phyloP scores from a whole-genome alignment of 2,113 vertebrate genomes.

The Corvus moneduloides region DNA sequence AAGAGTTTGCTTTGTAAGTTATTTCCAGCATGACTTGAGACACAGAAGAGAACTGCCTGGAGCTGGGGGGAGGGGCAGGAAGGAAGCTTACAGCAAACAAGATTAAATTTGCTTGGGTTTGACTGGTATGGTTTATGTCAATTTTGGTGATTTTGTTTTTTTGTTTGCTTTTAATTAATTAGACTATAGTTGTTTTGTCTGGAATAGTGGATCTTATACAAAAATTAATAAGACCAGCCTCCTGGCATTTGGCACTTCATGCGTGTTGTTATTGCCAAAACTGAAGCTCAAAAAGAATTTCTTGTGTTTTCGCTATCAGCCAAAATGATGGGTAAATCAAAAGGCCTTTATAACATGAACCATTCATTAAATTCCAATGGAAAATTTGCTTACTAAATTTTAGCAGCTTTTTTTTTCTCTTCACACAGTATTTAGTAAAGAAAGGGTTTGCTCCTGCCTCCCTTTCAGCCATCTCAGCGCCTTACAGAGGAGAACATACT shows the following conservation, averaged over 20 bases:
- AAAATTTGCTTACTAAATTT: conserved; percentile 48
- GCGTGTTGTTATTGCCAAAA: not conserved
- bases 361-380: conserved; percentile 58
- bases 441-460: not conserved
- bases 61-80: not conserved
- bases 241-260: not conserved
- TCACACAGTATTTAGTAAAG: conserved; percentile 38
- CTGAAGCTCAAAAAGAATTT: not conserved
- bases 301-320: not conserved
- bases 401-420: not conserved
- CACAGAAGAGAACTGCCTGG: not conserved
- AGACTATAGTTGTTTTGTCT: not conserved
- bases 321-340: not conserved
- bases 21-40: not conserved
- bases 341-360: conserved; percentile 32
- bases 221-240: not conserved
- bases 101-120: conserved; percentile 4
- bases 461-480: conserved; percentile 26
- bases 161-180: not conserved
- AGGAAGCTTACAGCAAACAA: not conserved
- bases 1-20: not conserved
- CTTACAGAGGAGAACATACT: conserved; percentile 28
- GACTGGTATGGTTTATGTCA: not conserved
- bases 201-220: not conserved
- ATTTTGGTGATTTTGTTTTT: not conserved